Conservation (phyloP, 2,113 vertebrate genomes). For the Anser cygnoides region DNA sequence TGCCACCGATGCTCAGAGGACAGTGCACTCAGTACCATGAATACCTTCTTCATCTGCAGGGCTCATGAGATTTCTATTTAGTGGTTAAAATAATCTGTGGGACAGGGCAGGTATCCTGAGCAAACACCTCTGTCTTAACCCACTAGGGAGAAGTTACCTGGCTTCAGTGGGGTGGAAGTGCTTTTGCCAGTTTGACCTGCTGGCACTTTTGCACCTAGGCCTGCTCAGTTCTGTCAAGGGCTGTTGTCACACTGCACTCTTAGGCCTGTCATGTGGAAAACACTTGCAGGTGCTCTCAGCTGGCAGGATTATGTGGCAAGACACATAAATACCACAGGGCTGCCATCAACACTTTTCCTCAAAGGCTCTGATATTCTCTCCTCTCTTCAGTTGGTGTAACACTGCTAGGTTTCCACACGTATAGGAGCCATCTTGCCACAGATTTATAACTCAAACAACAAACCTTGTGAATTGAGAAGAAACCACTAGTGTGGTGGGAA, state of each 20-base stretch:
- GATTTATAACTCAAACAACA: not conserved
- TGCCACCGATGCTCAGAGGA: not conserved
- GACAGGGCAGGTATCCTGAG: not conserved
- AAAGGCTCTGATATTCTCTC: not conserved
- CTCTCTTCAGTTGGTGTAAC: not conserved
- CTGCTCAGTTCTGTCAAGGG: not conserved
- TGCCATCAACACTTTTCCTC: not conserved
- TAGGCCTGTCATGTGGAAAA: not conserved
- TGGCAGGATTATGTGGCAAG: not conserved
- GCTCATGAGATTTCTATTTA: not conserved
- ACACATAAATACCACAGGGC: not conserved
- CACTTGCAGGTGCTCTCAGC: not conserved
- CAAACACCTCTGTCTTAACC: not conserved
- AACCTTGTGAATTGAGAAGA: not conserved
- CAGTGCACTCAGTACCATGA: not conserved
- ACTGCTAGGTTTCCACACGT: not conserved
- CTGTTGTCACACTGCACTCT: not conserved
- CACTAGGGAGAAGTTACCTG: not conserved
- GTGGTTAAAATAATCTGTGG: not conserved
- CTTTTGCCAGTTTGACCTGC: not conserved
- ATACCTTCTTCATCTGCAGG: not conserved
- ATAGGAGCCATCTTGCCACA: not conserved
- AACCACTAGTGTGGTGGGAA: not conserved
- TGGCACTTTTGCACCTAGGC: not conserved
- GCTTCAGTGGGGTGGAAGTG: not conserved